Percentiles rank a stretch among this genome's conserved stretches.
Evolutionary conservation across 2,797 vertebrate species (phyloP).

Genomic region (Channa striata): DNA sequence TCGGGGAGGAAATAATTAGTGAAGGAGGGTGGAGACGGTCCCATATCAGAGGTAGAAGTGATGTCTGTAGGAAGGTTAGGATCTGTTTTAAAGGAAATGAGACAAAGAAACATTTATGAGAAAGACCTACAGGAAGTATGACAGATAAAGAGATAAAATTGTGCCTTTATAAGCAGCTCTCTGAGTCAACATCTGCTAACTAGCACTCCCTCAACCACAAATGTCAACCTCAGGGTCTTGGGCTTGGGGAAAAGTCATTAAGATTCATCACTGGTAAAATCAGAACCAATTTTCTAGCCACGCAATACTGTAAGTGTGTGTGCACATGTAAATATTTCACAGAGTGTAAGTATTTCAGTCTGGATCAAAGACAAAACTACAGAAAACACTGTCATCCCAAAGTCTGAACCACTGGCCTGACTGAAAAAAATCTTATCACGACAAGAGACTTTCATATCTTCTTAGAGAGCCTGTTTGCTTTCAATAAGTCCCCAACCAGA

Average conservation of each 20-base stretch:
- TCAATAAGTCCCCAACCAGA: conserved; percentile 64
- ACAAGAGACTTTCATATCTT: conserved; percentile 33
- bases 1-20: conserved; percentile 54
- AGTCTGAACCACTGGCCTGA: background rate
- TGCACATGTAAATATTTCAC: too few relatives aligned
- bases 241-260: too few relatives aligned
- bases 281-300: too few relatives aligned
- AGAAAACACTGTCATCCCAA: background rate
- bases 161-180: too few relatives aligned
- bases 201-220: background rate
- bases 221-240: background rate
- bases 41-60: conserved; percentile 45
- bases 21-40: conserved; percentile 58
- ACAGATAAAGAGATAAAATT: too few relatives aligned
- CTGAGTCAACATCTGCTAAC: background rate
- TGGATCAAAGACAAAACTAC: background rate
- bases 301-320: too few relatives aligned
- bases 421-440: conserved; percentile 7
- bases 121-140: conserved; percentile 1
- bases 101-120: conserved; percentile 7
- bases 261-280: too few relatives aligned
- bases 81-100: conserved; percentile 66
- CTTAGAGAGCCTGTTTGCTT: conserved; percentile 42
- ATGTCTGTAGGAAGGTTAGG: conserved; percentile 65
- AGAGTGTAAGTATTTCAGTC: conserved; percentile 6